Percentiles rank a stretch among this genome's conserved stretches.
phyloP scores from a whole-genome alignment of 2,797 vertebrate species.

The Dromococcyx pavoninus region DNA sequence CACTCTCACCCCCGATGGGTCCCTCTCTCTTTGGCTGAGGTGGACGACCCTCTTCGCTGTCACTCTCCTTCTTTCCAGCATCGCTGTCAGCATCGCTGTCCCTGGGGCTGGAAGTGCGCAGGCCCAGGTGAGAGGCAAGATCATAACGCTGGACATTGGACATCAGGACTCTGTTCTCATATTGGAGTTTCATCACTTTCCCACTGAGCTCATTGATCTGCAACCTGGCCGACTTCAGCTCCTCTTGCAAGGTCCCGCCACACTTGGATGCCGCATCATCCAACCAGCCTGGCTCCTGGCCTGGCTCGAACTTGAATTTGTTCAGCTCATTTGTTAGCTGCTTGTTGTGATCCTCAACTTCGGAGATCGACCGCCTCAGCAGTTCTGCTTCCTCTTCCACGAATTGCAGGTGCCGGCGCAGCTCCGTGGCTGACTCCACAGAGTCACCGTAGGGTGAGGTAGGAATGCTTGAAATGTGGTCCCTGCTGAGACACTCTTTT shows the following conservation, averaged over 20 bases:
- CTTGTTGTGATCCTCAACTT: slow-evolving; percentile 97
- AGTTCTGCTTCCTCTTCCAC: slow-evolving; percentile 97
- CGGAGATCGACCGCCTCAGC: slow-evolving; percentile 91
- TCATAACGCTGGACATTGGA: slow-evolving; percentile 93
- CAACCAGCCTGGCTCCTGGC: slow-evolving; percentile 75
- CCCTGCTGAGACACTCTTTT: slow-evolving; percentile 87
- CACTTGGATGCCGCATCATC: slow-evolving; percentile 57
- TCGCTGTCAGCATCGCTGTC: slow-evolving; percentile 91
- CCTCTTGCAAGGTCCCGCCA: slow-evolving; percentile 83
- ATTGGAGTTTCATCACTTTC: slow-evolving; percentile 96
- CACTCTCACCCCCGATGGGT: slow-evolving; percentile 93
- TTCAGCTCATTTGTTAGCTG: slow-evolving; percentile 92
- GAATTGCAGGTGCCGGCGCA: slow-evolving; percentile 95
- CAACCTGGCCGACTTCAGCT: slow-evolving; percentile 88
- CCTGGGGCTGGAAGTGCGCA: slow-evolving; percentile 85
- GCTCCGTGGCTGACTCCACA: slow-evolving; percentile 88
- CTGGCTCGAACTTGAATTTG: slow-evolving; percentile 91
- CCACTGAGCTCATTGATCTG: slow-evolving; percentile 94
- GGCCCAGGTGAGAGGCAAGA: slow-evolving; percentile 86
- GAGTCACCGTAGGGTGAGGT: slow-evolving; percentile 90
- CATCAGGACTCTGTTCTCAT: slow-evolving; percentile 93
- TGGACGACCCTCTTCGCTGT: slow-evolving; percentile 83
- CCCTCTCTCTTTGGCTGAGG: slow-evolving; percentile 94
- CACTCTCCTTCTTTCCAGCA: slow-evolving; percentile 84
- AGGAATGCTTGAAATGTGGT: slow-evolving; percentile 90